Evolutionary conservation across 2,797 vertebrate genomes (phyloP), one percentile per base, ranked within the genome.

Genomic region (Agapornis canus): DNA sequence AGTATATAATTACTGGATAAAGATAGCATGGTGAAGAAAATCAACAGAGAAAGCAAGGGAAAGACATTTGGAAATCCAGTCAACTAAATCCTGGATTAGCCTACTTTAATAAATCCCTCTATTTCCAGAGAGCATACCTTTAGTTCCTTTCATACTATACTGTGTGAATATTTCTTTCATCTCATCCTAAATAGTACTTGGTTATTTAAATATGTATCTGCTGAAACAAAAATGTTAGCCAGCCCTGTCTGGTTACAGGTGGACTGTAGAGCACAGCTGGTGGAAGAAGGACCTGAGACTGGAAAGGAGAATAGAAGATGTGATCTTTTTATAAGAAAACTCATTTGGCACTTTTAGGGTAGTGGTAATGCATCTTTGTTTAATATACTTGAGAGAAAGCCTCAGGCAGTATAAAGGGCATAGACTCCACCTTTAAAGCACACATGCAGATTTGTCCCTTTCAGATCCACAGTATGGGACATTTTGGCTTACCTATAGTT

Each of bases 31-130:
- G 60, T 91, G 90, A 96, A 96, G 95, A 85, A 93, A 96, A 96
- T 92, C 80, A 84, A 89, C 48, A 69, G 91, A 63, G 92, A 96
- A 96, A 96, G 94, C 84, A 91, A 78, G 77, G 71, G 57, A 85
- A 90, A 95, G 94, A 92, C 84, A 69, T 93, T 75, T 93, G 39
- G 86, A 92, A 95, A 95, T 92, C 94, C 94, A 96, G 93, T 92
- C 93, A 89, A 83, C 79, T 92, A 96, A 97, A 97, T 92, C 92
- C 89, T 79, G 77, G 94, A 97, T 97, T 96, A 96, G 65, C 94
- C 94, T 95, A 93, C 91, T 96, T 96, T 80, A 95, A 90, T 95
- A 96, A 96, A 97, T 96, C 94, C 84, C 85, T 93, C 92, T 96
- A 88, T 96, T 95, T 95, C 93, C 76, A 95, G 93, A 81, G 35